phyloP scores from a whole-genome alignment of 1,140 invertebrate species.

The Drosophila trapezifrons region DNA sequence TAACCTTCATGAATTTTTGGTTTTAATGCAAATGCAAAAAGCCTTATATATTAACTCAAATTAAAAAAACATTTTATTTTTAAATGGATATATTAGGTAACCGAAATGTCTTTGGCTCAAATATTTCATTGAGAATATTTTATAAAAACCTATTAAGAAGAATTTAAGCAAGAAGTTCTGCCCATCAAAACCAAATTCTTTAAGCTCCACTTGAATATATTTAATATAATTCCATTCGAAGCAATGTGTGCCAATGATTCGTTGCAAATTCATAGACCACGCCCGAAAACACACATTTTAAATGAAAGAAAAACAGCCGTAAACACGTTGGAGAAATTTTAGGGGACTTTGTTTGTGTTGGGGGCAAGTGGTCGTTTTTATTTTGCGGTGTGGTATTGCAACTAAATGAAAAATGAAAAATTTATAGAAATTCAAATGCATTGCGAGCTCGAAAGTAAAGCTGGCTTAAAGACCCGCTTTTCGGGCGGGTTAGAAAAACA shows the following conservation, averaged over 20 bases:
- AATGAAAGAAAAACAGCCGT: conserved; percentile 43
- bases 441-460: conserved; percentile 54
- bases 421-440: conserved; percentile 80
- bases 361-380: conserved; percentile 25
- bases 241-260: conserved; percentile 13
- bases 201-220: neutral
- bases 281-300: conserved; percentile 20
- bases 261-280: conserved; percentile 24
- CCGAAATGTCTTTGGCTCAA: too few species aligned
- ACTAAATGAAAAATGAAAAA: conserved; percentile 79
- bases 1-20: too few species aligned
- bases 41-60: too few species aligned
- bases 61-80: too few species aligned
- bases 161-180: conserved; percentile 1
- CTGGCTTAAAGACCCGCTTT: conserved; percentile 66
- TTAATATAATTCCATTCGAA: conserved; percentile 8
- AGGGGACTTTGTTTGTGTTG: conserved; percentile 37
- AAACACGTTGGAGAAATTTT: conserved; percentile 33
- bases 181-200: neutral
- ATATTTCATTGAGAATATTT: too few species aligned
- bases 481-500: conserved; percentile 13
- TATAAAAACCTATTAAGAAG: neutral
- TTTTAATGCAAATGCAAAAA: too few species aligned
- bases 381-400: conserved; percentile 55
- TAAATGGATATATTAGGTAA: too few species aligned